These are phyloP conservation scores for Pinctada fucata DNA, from an alignment of 2,888 invertebrate genomes.

Conservation along the genomic window DNA sequence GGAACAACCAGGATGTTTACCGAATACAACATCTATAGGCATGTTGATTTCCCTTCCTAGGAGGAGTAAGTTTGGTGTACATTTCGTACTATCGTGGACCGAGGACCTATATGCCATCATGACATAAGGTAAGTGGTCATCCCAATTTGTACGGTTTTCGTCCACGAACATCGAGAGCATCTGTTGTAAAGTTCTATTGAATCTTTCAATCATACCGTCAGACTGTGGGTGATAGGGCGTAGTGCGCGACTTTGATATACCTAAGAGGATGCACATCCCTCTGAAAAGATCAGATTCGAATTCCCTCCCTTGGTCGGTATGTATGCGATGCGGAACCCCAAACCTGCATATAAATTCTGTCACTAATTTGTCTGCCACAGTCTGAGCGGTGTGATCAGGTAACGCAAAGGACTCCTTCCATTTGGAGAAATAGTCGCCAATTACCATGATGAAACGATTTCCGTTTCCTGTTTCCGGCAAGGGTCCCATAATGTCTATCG, in stretches of 20 bases:
- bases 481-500: constrained; percentile 43
- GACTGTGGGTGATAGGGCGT: constrained; percentile 39
- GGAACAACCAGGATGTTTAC: constrained; percentile 4
- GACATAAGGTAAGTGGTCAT: constrained; percentile 41
- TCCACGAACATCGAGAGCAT: constrained; percentile 36
- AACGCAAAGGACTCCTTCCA: constrained; percentile 24
- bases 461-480: constrained; percentile 19
- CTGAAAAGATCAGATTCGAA: constrained; percentile 42
- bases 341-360: constrained; percentile 31
- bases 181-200: constrained; percentile 31
- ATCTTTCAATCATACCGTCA: constrained; percentile 44
- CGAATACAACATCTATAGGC: constrained; percentile 42
- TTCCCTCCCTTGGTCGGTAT: constrained; percentile 44
- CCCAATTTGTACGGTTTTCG: constrained; percentile 42
- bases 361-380: constrained; percentile 37
- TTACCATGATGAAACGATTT: too few relatives aligned
- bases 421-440: constrained; percentile 45
- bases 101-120: constrained; percentile 41
- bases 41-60: constrained; percentile 39
- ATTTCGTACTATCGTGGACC: constrained; percentile 38
- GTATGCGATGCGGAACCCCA: constrained; percentile 33
- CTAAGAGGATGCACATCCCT: too few relatives aligned
- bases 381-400: constrained; percentile 29
- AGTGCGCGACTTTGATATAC: too few relatives aligned
- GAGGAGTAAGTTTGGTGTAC: constrained; percentile 38